Conservation (phyloP, 2,888 invertebrate species). For the Rhynchonema sp. region DNA sequence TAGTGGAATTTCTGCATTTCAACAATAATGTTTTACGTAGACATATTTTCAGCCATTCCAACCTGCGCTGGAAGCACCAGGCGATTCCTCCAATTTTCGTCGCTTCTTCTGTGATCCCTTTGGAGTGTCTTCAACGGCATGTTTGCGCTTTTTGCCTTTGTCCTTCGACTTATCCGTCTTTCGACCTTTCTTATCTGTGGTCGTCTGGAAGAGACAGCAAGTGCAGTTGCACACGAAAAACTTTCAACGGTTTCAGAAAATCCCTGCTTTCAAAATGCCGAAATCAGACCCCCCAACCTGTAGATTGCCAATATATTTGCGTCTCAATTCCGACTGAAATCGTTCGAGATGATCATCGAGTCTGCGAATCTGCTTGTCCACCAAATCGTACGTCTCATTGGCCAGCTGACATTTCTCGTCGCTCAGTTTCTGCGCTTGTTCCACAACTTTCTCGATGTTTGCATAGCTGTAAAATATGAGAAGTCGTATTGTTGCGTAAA, state of each 20-base stretch:
- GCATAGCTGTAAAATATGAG: background rate
- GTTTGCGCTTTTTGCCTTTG: background rate
- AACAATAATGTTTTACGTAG: too few species aligned
- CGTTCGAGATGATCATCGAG: constrained; percentile 85
- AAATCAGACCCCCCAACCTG: background rate
- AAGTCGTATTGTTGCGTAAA: too few species aligned
- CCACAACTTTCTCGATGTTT: background rate
- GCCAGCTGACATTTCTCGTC: constrained; percentile 93
- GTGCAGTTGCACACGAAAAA: background rate
- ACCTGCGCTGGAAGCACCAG: background rate
- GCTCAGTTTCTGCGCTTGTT: constrained; percentile 76
- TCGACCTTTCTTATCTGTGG: background rate
- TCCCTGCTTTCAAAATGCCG: too few species aligned
- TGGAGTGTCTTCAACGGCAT: background rate
- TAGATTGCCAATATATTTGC: constrained; percentile 39
- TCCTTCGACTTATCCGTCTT: background rate
- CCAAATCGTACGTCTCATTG: constrained; percentile 87
- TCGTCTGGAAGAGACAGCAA: background rate
- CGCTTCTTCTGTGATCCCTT: background rate
- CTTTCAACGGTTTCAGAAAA: too few species aligned
- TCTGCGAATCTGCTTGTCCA: constrained; percentile 63
- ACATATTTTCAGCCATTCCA: background rate
- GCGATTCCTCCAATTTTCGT: background rate
- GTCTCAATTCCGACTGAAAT: constrained; percentile 89
- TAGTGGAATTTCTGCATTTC: too few species aligned